Base-by-base conservation (phyloP, 2,797 vertebrate genomes). In the Pyrocephalus nanus region DNA sequence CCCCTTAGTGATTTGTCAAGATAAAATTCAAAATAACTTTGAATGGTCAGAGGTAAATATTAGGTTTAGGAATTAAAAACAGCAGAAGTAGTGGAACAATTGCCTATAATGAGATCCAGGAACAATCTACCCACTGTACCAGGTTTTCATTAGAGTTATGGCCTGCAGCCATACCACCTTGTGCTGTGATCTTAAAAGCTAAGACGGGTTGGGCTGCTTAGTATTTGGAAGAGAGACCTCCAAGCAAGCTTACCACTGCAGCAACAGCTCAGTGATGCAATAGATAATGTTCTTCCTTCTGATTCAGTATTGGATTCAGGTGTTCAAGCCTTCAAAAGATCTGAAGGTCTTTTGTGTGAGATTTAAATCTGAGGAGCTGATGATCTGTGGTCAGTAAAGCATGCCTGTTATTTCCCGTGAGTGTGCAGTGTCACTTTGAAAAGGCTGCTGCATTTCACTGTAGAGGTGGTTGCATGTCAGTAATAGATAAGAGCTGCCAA, bases 111-210 rank as follows among this genome's bases (percentile, higher is more conserved):
- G 95, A 96, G 94, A 96, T 95, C 95, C 96, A 97, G 96, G 86
- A 96, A 96, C 94, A 96, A 96, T 88, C 83, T 96, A 94, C 86
- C 81, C 93, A 95, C 94, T 97, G 74, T 96, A 96, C 94, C 90
- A 94, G 93, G 95, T 95, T 97, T 95, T 96, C 92, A 95, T 96
- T 97, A 95, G 85, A 90, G 77, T 95, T 94, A 96, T 96, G 96
- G 96, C 96, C 96, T 85, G 92, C 88, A 95, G 96, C 95, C 95
- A 96, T 92, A 96, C 92, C 93, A 97, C 95, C 94, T 96, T 97
- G 86, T 80, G 88, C 86, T 95, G 67, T 45, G 92, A 96, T 96
- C 86, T 96, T 95, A 74, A 95, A 92, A 86, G 91, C 88, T 90
- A 85, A 90, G 60, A 75, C 7, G 0, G n/a, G 92, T 62, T 87